Percentiles rank a stretch among this genome's conserved stretches.
Conservation (phyloP, 2,797 vertebrate genomes). For the Macroramphosus scolopax region DNA sequence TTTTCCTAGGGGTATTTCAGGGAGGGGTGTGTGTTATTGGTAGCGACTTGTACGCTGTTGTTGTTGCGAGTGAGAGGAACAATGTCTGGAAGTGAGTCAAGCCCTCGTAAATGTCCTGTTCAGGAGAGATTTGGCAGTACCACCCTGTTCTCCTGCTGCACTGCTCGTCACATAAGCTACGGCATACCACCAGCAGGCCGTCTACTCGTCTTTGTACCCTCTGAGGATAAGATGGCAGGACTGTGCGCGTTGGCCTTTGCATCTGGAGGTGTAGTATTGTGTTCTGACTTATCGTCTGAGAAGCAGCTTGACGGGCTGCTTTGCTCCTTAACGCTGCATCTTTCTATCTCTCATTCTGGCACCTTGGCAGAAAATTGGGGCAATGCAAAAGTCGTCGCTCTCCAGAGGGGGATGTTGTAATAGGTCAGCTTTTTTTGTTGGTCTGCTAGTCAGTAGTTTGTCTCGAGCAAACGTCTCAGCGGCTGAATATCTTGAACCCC, state of each 20-base stretch:
- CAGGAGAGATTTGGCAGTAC: constrained; percentile 27
- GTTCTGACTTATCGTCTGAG: constrained; percentile 12
- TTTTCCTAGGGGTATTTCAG: constrained; percentile 11
- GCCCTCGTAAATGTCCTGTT: constrained; percentile 60
- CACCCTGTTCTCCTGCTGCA: constrained; percentile 33
- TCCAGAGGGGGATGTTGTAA: constrained; percentile 36
- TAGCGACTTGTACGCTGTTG: constrained; percentile 37
- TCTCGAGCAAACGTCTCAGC: background rate
- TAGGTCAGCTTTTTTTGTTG: constrained; percentile 49
- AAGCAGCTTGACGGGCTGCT: background rate
- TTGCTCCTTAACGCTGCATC: constrained; percentile 6
- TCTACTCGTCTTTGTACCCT: constrained; percentile 17
- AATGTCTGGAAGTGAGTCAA: constrained; percentile 79
- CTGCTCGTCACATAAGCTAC: constrained; percentile 7
- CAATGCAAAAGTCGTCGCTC: constrained; percentile 18
- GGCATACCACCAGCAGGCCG: constrained; percentile 3
- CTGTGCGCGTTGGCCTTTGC: constrained; percentile 51
- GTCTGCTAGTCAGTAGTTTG: constrained; percentile 20
- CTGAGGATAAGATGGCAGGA: constrained; percentile 61
- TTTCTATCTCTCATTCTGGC: constrained; percentile 18
- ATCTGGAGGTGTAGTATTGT: constrained; percentile 64
- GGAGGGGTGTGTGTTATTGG: constrained; percentile 31
- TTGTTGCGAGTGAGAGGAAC: constrained; percentile 69
- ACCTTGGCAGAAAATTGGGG: constrained; percentile 49
- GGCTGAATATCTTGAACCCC: too few species aligned